Evolutionary conservation across 2,797 vertebrate species (phyloP), one percentile per base, ranked within the genome.

Genomic region (Melanotaenia pygmaea): DNA sequence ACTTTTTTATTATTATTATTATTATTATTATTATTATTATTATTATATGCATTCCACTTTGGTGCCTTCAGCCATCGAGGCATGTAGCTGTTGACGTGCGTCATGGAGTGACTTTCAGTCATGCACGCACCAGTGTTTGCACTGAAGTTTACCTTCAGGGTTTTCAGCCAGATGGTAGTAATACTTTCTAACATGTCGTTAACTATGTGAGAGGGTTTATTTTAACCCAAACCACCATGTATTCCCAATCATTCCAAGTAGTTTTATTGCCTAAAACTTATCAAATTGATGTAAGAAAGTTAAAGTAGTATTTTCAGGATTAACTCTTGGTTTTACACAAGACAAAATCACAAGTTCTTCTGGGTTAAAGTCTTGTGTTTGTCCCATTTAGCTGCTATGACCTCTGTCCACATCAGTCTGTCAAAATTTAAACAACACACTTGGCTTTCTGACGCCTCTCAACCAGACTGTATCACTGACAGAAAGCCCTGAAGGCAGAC

Each of bases 161-260:
- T 22, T 59, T 35, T 37, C 32, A 50, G 56, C 54, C 66, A 68
- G 6, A 59, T 45, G 37, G n/a, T 43, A 51, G 30, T 37, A 35
- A 51, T 53, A 7, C 8, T 12, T 30, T 43, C 18, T 32, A 45
- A 67, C 26, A 30, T 67, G 51, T 38, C 32, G 32, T 43, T 13
- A n/a, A 30, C 13, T 14, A 22, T n/a, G 51, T 26, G 34, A 10
- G 28, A 43, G 24, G 24, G 1, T 56, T 11, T 57, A 4, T 57
- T 57, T 38, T 6, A 56, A 38, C 22, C 22, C 34, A 26, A 54
- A 26, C 50, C 13, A 26, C 50, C 13, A 9, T 53, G 11, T 54
- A 4, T 53, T 14, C n/a, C 1, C 11, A 37, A 35, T 24, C 30
- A 7, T 35, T 35, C 22, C 14, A 24, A 26, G 50, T 26, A 11